These are phyloP conservation scores for Platichthys flesus DNA, from an alignment of 2,113 vertebrate species.

Conservation along the genomic window DNA sequence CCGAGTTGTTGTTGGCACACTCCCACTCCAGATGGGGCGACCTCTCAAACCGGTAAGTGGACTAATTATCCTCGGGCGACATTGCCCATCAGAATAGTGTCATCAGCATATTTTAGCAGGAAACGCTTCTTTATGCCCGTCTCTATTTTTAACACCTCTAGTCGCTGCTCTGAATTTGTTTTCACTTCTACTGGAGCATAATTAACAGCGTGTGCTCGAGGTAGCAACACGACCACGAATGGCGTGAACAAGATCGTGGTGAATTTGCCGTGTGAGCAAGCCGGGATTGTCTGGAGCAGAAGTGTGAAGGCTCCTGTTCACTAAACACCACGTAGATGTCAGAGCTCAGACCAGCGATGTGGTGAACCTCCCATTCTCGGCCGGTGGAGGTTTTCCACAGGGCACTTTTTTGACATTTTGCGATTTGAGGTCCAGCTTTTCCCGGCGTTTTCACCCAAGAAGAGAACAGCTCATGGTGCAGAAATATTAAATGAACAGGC, in stretches of 20 bases:
- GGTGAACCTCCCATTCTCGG: conserved; percentile 28
- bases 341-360: conserved; percentile 44
- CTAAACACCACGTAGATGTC: conserved; percentile 36
- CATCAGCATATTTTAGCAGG: conserved; percentile 57
- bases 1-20: conserved; percentile 59
- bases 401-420: conserved; percentile 52
- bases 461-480: conserved; percentile 45
- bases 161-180: neutral
- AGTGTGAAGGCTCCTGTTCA: conserved; percentile 22
- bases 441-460: conserved; percentile 32
- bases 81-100: conserved; percentile 41
- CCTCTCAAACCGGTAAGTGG: conserved; percentile 49
- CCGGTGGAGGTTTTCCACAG: conserved; percentile 35
- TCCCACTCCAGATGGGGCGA: conserved; percentile 63
- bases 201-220: conserved; percentile 17
- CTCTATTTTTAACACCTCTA: neutral
- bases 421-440: conserved; percentile 45
- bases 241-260: conserved; percentile 10
- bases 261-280: conserved; percentile 23
- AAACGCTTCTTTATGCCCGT: conserved; percentile 20
- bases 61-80: conserved; percentile 50
- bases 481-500: conserved; percentile 73
- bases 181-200: neutral
- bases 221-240: conserved; percentile 16
- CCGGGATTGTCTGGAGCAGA: conserved; percentile 8